Conservation (phyloP, 2,888 invertebrate species). For the Tenthredo mesomela region DNA sequence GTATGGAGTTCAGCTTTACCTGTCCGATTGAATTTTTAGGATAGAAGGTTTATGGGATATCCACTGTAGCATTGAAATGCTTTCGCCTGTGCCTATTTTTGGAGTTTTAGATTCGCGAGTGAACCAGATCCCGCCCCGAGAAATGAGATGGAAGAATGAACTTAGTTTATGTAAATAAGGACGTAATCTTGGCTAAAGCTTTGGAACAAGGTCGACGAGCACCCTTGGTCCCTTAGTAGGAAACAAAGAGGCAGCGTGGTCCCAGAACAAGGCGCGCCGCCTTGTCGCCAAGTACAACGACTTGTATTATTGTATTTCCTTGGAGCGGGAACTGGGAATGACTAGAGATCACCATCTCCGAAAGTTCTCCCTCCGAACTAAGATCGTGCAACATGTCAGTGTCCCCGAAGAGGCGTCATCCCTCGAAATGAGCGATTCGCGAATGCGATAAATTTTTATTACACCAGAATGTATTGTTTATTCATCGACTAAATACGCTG, state of each 20-base stretch:
- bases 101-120: conserved; percentile 10
- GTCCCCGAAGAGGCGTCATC: conserved; percentile 40
- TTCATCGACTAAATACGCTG: conserved; percentile 13
- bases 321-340: conserved; percentile 43
- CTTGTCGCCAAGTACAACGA: conserved; percentile 48
- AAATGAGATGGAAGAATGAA: conserved; percentile 50
- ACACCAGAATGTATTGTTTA: background rate
- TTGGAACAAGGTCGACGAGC: conserved; percentile 48
- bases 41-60: background rate
- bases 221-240: conserved; percentile 33
- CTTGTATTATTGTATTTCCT: conserved; percentile 50
- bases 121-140: conserved; percentile 4
- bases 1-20: background rate
- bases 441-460: conserved; percentile 42
- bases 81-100: background rate
- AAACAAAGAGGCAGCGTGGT: conserved; percentile 44
- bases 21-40: background rate
- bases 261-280: conserved; percentile 47
- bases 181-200: conserved; percentile 44
- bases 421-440: conserved; percentile 39
- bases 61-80: background rate
- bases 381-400: conserved; percentile 22
- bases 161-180: conserved; percentile 48
- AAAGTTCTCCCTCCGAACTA: conserved; percentile 15
- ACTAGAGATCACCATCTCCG: conserved; percentile 48